Evolutionary conservation across 2,113 vertebrate species (phyloP), one percentile per base, ranked within the genome.

Genomic region (Marmota monax): DNA sequence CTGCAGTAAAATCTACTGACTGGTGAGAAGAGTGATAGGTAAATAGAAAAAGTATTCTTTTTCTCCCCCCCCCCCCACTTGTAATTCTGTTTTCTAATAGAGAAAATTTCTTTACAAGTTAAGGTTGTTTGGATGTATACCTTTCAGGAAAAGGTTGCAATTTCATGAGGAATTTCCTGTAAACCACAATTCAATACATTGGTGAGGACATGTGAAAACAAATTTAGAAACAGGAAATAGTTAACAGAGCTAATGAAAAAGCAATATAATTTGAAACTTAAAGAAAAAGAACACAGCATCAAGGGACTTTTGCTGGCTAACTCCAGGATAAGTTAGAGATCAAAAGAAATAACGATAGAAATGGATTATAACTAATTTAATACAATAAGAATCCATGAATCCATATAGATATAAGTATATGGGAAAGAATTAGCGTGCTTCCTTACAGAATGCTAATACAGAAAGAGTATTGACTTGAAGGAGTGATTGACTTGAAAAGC

Each of bases 321-420:
- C 0, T 86, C 82, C 78, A n/a, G 34, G n/a, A 48, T 53, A n/a
- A 79, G 25, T 39, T 63, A 45, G 10, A 87, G 7, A 56, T 67
- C 67, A 83, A 94, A 96, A 93, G 63, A 78, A 90, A 86, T 79
- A 45, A 67, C n/a, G 11, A 25, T 48, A 63, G 13, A 53, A 80
- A 69, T 73, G 14, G 32, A 56, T 96, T 87, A 84, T 63, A 92
- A 79, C 32, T 17, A 90, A 48, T 53, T 78, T 92, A 78, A 84
- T 92, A 93, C 82, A 37, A 53, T 76, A 83, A 90, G 53, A 63
- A 87, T 37, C 7, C 12, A 23, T 53, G 63, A 89, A 14, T 37
- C n/a, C 51, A n/a, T 56, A 74, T 2, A 58, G 18, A 58, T 39
- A 16, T 32, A 86, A 63, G 2, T 76, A 72, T 72, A 63, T 32